Conservation (phyloP, 2,888 invertebrate genomes). For the Epinotia ramella region DNA sequence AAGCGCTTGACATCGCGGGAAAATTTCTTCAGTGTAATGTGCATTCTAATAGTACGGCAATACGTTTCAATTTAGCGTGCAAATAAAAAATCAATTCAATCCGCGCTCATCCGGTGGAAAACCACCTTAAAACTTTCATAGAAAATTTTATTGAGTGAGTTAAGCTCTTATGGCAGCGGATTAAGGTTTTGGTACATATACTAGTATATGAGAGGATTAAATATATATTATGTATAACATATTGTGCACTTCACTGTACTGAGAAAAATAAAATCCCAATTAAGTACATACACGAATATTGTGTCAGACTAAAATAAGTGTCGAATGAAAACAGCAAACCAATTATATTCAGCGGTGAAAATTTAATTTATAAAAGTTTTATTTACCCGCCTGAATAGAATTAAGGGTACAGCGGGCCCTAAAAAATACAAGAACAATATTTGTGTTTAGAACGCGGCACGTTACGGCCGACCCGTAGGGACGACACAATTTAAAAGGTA, state of each 20-base stretch:
- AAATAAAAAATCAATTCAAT: no score
- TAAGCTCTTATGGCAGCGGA: no score
- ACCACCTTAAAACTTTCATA: no score
- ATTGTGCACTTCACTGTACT: neutral
- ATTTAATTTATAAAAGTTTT: slow-evolving; percentile 31
- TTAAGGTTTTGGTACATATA: no score
- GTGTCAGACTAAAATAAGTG: neutral
- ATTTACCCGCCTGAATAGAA: slow-evolving; percentile 32
- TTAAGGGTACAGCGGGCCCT: slow-evolving; percentile 28
- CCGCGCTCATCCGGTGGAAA: no score
- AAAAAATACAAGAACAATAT: slow-evolving; percentile 44
- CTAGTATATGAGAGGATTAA: no score
- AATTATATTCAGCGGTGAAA: slow-evolving; percentile 12
- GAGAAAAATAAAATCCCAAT: neutral
- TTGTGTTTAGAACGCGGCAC: slow-evolving; percentile 40
- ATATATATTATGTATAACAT: no score
- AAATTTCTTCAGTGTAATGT: no score
- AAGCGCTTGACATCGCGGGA: no score
- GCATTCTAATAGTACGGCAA: no score
- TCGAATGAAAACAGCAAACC: neutral
- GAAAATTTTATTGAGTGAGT: no score
- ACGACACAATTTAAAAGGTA: slow-evolving; percentile 65
- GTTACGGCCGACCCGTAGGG: slow-evolving; percentile 36
- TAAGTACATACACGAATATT: neutral
- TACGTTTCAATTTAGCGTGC: no score